Conservation (phyloP, 2,888 invertebrate genomes). For the Nomada fabriciana region DNA sequence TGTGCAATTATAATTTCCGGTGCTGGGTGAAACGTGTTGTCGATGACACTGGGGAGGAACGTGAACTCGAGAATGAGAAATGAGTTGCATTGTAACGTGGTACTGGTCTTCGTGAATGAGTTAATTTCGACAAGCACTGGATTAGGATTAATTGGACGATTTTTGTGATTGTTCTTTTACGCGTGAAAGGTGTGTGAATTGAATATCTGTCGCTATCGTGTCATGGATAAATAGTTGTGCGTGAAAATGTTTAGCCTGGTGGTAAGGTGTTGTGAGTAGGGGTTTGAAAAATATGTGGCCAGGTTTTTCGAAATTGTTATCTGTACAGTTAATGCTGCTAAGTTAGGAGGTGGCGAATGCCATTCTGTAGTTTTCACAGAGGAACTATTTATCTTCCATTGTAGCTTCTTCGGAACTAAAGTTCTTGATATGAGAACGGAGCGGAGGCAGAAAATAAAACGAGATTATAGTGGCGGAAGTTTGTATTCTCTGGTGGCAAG, state of each 20-base stretch:
- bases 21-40: constrained; percentile 8
- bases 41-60: constrained; percentile 34
- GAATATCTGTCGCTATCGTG: background rate
- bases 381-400: background rate
- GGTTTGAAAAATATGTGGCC: too few relatives aligned
- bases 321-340: too few relatives aligned
- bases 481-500: background rate
- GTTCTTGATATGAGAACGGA: background rate
- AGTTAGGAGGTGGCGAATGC: too few relatives aligned
- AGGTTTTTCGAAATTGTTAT: too few relatives aligned
- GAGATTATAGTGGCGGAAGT: background rate
- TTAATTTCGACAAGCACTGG: background rate
- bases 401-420: too few relatives aligned
- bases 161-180: background rate
- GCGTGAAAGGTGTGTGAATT: background rate
- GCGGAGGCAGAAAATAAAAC: too few relatives aligned
- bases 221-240: background rate
- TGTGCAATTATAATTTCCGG: constrained; percentile 55
- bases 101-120: background rate
- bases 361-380: too few relatives aligned
- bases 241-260: background rate
- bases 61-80: background rate
- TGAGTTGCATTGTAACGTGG: background rate
- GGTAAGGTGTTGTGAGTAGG: too few relatives aligned
- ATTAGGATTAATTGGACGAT: background rate